A percentile compares a stretch with the other conserved stretches of the same genome.
Evolutionary conservation across 2,888 invertebrate genomes (phyloP).

Genomic region (Strigamia transsilvanica): DNA sequence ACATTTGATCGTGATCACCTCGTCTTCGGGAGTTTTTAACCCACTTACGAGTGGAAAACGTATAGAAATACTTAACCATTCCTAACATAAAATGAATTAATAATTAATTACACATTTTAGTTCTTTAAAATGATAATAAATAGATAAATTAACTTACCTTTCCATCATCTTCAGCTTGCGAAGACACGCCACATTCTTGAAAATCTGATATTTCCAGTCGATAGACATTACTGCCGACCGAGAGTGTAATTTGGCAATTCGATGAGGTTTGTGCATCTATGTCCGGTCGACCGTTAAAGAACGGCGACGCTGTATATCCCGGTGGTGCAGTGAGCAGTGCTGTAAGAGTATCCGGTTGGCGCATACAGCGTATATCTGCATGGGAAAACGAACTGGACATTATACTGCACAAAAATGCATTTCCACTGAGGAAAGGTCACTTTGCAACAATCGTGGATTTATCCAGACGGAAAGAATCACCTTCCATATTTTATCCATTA

Average conservation of each 20-base stretch:
- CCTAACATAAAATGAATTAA: constrained; percentile 56
- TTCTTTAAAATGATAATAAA: neutral
- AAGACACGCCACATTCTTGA: constrained; percentile 39
- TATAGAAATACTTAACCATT: constrained; percentile 60
- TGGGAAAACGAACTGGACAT: too few species aligned
- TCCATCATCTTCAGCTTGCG: constrained; percentile 42
- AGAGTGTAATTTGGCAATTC: constrained; percentile 24
- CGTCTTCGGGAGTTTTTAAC: constrained; percentile 61
- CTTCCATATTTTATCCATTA: too few species aligned
- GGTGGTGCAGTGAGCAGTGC: constrained; percentile 51
- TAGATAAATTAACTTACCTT: constrained; percentile 26
- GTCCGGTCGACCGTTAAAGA: constrained; percentile 51
- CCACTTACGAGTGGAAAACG: constrained; percentile 61
- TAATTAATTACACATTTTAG: neutral
- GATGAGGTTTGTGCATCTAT: constrained; percentile 48
- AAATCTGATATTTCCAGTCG: constrained; percentile 46
- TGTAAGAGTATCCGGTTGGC: constrained; percentile 46
- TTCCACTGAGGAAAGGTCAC: too few species aligned
- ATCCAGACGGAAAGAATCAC: too few species aligned
- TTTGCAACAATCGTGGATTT: too few species aligned
- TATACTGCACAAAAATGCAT: too few species aligned
- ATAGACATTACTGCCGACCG: constrained; percentile 24
- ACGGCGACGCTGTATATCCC: constrained; percentile 43
- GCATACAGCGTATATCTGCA: constrained; percentile 48
- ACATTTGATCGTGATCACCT: constrained; percentile 61